These are phyloP conservation scores for Cheumatopsyche charites DNA, from an alignment of 1,140 invertebrate species.

Conservation along the genomic window DNA sequence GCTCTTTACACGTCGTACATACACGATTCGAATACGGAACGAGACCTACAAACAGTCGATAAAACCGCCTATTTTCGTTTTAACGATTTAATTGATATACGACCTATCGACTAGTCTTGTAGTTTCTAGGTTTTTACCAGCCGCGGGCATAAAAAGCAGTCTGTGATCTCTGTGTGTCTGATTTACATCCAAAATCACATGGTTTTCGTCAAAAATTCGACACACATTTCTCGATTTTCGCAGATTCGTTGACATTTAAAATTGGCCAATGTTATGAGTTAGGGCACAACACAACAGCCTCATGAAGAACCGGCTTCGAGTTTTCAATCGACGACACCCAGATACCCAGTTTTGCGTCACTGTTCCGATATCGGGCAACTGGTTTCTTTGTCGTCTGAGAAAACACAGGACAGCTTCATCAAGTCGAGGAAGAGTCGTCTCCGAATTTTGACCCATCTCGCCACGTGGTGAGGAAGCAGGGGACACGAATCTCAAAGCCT, in stretches of 20 bases:
- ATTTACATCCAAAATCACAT: not conserved
- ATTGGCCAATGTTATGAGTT: not conserved
- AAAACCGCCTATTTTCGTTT: slow-evolving; percentile 3
- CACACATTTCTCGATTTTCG: too few relatives aligned
- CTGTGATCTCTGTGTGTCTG: not conserved
- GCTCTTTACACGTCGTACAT: not conserved
- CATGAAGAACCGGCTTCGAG: slow-evolving; percentile 38
- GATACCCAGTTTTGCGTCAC: slow-evolving; percentile 39
- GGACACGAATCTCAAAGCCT: too few relatives aligned
- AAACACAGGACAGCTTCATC: slow-evolving; percentile 1
- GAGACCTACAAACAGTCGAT: not conserved
- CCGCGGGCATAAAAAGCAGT: not conserved
- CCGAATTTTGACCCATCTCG: too few relatives aligned
- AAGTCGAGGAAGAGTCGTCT: not conserved
- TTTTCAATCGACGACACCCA: slow-evolving; percentile 29
- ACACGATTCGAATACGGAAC: not conserved
- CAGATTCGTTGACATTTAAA: not conserved
- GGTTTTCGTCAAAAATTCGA: too few relatives aligned
- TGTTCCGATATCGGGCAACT: slow-evolving; percentile 39
- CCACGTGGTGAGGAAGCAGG: too few relatives aligned
- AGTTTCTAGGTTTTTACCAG: not conserved
- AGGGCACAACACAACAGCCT: not conserved
- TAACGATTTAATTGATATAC: not conserved
- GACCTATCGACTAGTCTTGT: not conserved
- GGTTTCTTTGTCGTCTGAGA: slow-evolving; percentile 31